phyloP scores from a whole-genome alignment of 2,797 vertebrate genomes.

The Sorex maritimensis region DNA sequence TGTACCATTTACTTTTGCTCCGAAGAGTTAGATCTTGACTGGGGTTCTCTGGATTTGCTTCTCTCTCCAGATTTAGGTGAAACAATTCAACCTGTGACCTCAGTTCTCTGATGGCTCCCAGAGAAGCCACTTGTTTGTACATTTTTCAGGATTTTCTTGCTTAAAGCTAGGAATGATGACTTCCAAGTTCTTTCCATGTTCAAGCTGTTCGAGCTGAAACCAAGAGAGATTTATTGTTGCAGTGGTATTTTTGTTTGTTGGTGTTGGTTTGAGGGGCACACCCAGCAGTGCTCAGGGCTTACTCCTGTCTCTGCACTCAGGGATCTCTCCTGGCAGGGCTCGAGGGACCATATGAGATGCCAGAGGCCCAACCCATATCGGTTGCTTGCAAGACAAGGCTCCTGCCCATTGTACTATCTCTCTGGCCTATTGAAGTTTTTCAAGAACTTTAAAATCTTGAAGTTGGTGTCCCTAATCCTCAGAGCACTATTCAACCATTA shows the following conservation, averaged over 20 bases:
- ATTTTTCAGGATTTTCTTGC: background rate
- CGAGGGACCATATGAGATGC: too few relatives aligned
- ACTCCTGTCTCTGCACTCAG: too few relatives aligned
- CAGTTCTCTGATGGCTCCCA: background rate
- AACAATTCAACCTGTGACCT: background rate
- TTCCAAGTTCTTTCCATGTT: background rate
- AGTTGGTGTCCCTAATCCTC: conserved; percentile 46
- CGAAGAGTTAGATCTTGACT: background rate
- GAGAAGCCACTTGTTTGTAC: background rate
- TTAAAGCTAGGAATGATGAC: background rate
- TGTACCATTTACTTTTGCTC: background rate
- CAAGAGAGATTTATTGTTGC: conserved; percentile 15
- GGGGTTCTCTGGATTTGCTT: background rate
- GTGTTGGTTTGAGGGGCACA: background rate
- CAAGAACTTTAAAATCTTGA: conserved; percentile 40
- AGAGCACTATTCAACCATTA: conserved; percentile 35
- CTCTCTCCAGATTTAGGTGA: background rate
- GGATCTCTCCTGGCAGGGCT: too few relatives aligned
- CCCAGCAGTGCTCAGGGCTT: too few relatives aligned
- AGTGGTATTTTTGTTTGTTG: too few relatives aligned
- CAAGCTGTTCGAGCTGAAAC: conserved; percentile 17
- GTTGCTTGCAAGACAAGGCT: too few relatives aligned
- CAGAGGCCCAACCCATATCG: too few relatives aligned
- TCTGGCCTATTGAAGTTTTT: background rate
- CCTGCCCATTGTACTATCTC: too few relatives aligned